These are phyloP conservation scores for Hephaestus fuliginosus DNA, from an alignment of 2,797 vertebrate species.

Conservation along the genomic window DNA sequence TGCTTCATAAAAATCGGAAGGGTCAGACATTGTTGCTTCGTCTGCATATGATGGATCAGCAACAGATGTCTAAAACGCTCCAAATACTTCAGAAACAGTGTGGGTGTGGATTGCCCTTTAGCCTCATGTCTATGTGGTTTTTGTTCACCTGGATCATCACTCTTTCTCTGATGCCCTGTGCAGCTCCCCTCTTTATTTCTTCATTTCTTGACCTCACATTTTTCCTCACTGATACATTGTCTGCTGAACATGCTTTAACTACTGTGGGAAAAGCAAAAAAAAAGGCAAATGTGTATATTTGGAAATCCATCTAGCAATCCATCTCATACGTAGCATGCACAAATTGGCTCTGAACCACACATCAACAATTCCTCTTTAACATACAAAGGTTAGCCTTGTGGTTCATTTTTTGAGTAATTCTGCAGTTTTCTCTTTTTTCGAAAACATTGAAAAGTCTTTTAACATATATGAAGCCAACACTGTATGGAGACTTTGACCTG, in stretches of 20 bases:
- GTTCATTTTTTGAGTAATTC: slow-evolving; percentile 3
- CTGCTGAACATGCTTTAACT: not conserved
- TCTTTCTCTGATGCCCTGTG: not conserved
- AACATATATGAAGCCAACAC: not conserved
- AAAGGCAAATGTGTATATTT: slow-evolving; percentile 1
- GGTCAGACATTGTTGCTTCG: not conserved
- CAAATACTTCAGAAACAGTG: slow-evolving; percentile 19
- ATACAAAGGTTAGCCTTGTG: slow-evolving; percentile 13
- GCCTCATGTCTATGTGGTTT: slow-evolving; percentile 10
- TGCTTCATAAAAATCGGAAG: no score
- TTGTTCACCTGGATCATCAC: slow-evolving; percentile 10
- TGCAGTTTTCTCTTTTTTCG: not conserved
- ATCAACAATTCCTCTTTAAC: not conserved
- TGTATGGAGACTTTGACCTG: not conserved
- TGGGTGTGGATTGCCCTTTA: slow-evolving; percentile 17
- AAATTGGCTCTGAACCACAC: not conserved
- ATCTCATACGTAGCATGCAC: no score
- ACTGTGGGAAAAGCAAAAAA: slow-evolving; percentile 1
- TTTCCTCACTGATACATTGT: not conserved
- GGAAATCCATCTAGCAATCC: not conserved
- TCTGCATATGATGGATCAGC: not conserved
- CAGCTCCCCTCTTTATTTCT: not conserved
- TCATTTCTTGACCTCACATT: not conserved
- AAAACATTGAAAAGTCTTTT: not conserved
- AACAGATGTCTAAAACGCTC: not conserved